Percentiles rank a stretch among this genome's conserved stretches.
Evolutionary conservation across 2,888 invertebrate species (phyloP).

Genomic region (Apantesis nais): DNA sequence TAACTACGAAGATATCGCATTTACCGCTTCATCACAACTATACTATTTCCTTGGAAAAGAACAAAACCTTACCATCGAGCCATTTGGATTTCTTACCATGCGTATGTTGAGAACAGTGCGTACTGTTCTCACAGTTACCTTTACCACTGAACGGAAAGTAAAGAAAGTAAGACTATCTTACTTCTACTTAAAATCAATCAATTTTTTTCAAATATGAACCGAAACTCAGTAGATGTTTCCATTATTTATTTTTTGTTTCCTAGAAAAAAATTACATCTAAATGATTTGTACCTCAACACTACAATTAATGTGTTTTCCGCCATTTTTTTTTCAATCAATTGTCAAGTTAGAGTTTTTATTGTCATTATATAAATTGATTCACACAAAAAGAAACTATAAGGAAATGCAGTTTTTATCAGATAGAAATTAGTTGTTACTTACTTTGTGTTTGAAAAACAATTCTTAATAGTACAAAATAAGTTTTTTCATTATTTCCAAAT

Average conservation of each 20-base stretch:
- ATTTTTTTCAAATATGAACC: too few relatives aligned
- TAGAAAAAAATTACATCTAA: not conserved
- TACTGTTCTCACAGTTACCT: too few relatives aligned
- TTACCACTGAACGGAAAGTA: too few relatives aligned
- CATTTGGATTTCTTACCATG: too few relatives aligned
- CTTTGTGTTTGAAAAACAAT: not conserved
- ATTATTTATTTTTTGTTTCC: not conserved
- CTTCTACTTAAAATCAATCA: not conserved
- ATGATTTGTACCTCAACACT: not conserved
- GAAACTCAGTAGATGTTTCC: not conserved
- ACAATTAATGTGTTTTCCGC: conserved; percentile 7
- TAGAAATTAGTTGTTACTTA: not conserved
- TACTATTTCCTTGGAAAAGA: too few relatives aligned
- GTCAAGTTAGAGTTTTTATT: conserved; percentile 2
- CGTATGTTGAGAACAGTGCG: too few relatives aligned
- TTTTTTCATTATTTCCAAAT: not conserved
- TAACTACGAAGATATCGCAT: too few relatives aligned
- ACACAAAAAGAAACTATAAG: not conserved
- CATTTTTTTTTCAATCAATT: conserved; percentile 3
- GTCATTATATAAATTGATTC: not conserved
- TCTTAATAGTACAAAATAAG: not conserved
- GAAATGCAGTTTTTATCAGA: conserved; percentile 2
- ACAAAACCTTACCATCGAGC: too few relatives aligned
- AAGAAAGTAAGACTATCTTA: not conserved
- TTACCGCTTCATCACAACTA: too few relatives aligned